Base-by-base conservation (phyloP, 2,888 invertebrate genomes). In the Lymantria monacha region DNA sequence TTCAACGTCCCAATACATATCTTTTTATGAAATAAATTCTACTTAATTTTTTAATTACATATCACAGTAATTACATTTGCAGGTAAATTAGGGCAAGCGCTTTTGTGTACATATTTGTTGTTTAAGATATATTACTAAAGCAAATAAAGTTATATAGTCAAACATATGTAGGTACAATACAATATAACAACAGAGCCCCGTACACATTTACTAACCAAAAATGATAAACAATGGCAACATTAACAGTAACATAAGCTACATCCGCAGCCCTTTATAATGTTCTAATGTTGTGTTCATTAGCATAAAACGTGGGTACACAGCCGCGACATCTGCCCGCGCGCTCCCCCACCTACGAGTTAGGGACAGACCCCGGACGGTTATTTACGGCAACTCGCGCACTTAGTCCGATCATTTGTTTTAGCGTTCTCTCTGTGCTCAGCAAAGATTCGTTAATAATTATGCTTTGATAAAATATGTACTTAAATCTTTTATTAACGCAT, bases 261-360 rank as follows among this genome's bases (percentile, higher is more conserved):
- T 49, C 49, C 46, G 46, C 44, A 44, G 37, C 41, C 52, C 46
- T 59, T 57, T 49, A 53, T 46, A 48, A 47, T 42, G 61, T 53
- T 48, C 56, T 66, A 66, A 65, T 66, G 66, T 56, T 55, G 61
- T 51, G 59, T 54, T 66, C 53, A 66, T 64, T 50, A 45, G 42
- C 51, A 53, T 48, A 46, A 41, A 45, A 40, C 49, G 53, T 36
- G 42, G 38, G 38, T 38, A 46, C 48, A 37, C 33, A 44, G 33
- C 42, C 33, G 53, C 42, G 53, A 51, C 64, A 52, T 50, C 50
- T 58, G 63, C 9, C 9, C 14, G 31, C 44, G 31, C 44, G 12
- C 13, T 10, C 42, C 38, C 48, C 44, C 53, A 52, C 66, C 53
- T 22, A 51, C 51, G 30, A 38, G 22, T 22, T 22, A 22, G 22